These are phyloP conservation scores for Hyaena hyaena DNA, from an alignment of 2,113 vertebrate species.

Conservation along the genomic window DNA sequence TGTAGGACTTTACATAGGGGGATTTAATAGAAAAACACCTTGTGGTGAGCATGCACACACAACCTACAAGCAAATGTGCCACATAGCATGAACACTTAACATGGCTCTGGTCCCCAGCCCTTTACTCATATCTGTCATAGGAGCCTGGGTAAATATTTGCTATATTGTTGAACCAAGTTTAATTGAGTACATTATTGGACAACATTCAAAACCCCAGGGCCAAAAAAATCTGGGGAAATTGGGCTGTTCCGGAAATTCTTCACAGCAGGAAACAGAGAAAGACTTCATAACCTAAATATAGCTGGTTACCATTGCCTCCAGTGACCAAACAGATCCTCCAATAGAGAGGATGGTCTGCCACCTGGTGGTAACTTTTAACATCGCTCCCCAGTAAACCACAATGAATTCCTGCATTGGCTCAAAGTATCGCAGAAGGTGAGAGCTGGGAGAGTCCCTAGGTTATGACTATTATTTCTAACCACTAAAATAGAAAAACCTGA, in stretches of 20 bases:
- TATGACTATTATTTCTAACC: neutral
- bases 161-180: conserved; percentile 18
- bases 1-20: neutral
- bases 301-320: neutral
- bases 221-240: conserved; percentile 52
- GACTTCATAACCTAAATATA: conserved; percentile 48
- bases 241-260: conserved; percentile 34
- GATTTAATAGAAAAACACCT: neutral
- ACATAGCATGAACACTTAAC: neutral
- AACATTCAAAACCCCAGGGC: neutral
- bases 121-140: neutral
- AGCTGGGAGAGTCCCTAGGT: neutral
- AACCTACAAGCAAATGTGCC: neutral
- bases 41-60: neutral
- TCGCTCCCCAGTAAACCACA: neutral
- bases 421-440: neutral
- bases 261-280: conserved; percentile 33
- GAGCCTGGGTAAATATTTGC: conserved; percentile 47
- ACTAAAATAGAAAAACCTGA: neutral
- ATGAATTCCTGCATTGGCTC: neutral
- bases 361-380: conserved; percentile 49
- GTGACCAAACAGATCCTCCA: neutral
- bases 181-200: conserved; percentile 1
- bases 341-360: neutral
- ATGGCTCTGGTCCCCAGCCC: neutral